A percentile compares a stretch with the other conserved stretches of the same genome.
phyloP scores from a whole-genome alignment of 2,888 invertebrate genomes.

The Drosophila austrosaltans region DNA sequence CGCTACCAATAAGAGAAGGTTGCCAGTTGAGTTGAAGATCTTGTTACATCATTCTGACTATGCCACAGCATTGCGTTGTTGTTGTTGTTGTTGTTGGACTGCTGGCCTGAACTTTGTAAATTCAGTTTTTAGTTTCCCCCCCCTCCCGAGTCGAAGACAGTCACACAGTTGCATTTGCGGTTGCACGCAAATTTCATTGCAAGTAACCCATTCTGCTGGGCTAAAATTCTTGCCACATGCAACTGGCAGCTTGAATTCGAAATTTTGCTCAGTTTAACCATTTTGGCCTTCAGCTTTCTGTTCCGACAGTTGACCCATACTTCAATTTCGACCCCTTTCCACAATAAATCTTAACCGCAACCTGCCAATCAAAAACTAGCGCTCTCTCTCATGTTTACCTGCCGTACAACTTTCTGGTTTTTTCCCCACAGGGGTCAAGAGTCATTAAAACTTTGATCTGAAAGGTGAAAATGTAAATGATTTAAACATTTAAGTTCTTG shows the following conservation, averaged over 20 bases:
- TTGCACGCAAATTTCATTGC: slow-evolving; percentile 54
- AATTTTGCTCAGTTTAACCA: neutral
- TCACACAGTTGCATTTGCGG: slow-evolving; percentile 42
- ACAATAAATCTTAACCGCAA: too few species aligned
- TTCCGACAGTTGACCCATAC: neutral
- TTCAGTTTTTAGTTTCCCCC: neutral
- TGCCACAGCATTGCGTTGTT: neutral
- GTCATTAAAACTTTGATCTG: too few species aligned
- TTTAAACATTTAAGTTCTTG: too few species aligned
- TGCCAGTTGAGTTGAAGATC: neutral
- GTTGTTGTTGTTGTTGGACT: slow-evolving; percentile 13
- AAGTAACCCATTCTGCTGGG: slow-evolving; percentile 31
- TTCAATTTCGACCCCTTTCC: too few species aligned
- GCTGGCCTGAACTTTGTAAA: slow-evolving; percentile 25
- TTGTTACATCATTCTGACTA: neutral
- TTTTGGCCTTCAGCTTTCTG: slow-evolving; percentile 2
- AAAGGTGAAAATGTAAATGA: too few species aligned
- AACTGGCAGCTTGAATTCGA: slow-evolving; percentile 32
- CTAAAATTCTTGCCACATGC: slow-evolving; percentile 24
- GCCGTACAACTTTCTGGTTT: too few species aligned
- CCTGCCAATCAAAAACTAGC: too few species aligned
- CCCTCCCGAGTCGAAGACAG: neutral
- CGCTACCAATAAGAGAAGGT: neutral
- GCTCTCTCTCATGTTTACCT: too few species aligned
- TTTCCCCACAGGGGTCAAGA: too few species aligned